A percentile compares a stretch with the other conserved stretches of the same genome.
phyloP scores from a whole-genome alignment of 2,113 vertebrate genomes.

The Entomyzon cyanotis region DNA sequence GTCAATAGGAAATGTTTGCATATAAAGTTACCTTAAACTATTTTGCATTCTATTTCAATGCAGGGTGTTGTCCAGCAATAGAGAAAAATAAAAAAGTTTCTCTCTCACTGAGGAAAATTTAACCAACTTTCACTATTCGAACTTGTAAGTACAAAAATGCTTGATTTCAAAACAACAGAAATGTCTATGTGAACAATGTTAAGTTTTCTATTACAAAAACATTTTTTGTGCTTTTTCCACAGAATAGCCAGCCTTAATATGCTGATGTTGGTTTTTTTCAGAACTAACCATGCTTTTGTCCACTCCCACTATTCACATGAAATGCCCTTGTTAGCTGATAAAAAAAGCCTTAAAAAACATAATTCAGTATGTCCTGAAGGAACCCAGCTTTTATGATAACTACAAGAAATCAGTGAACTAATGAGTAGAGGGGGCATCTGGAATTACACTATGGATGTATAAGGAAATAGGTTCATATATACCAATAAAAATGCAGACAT shows the following conservation, averaged over 20 bases:
- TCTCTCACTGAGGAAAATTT: neutral
- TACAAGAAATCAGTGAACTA: neutral
- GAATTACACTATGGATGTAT: neutral
- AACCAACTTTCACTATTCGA: neutral
- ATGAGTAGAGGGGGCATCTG: neutral
- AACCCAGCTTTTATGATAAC: neutral
- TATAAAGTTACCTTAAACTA: conserved; percentile 36
- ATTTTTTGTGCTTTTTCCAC: neutral
- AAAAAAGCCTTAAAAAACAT: neutral
- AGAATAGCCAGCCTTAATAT: neutral
- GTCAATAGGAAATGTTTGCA: conserved; percentile 69
- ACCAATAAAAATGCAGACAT: neutral
- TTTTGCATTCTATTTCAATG: neutral
- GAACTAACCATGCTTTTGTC: neutral
- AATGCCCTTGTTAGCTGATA: neutral
- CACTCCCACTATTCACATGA: neutral
- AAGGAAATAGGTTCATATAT: neutral
- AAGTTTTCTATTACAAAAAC: neutral
- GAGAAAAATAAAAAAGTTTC: neutral
- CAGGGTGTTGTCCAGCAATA: neutral
- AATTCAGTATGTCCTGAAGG: neutral
- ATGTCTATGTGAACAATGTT: neutral
- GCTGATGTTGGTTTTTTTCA: neutral
- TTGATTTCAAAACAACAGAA: neutral
- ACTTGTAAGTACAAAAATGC: neutral